Base-by-base conservation (phyloP, 2,113 vertebrate species). In the Chascanopsetta lugubris region DNA sequence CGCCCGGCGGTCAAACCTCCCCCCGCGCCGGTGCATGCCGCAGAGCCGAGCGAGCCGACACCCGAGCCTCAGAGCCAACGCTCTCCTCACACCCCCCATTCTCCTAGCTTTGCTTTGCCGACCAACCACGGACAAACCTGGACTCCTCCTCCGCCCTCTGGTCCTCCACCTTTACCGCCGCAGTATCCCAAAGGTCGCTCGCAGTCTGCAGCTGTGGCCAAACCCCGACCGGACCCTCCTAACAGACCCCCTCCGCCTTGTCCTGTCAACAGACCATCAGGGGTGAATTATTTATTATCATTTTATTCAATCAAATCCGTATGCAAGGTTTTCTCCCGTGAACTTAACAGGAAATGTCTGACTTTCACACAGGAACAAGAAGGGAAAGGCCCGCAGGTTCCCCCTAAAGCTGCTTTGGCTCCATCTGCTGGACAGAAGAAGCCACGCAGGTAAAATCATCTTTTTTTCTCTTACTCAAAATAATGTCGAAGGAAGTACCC, bases 191-290 rank as follows among this genome's bases (percentile, higher is more conserved):
- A 69, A 72, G 26, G 57, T 34, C 64, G 17, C 0, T 27, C 61
- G 4, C 70, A 72, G 62, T 74, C 63, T 47, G 64, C 75, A 21
- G 12, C 61, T 1, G 32, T 22, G 26, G 8, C 71, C 3, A 81
- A 69, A 78, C 42, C 38, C n/a, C 72, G 87, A n/a, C 85, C 91
- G n/a, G 72, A 71, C 13, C 92, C 92, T 0, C 92, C 92, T 4
- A 88, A 34, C 62, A 88, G 92, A 85, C 91, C 92, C 50, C 91
- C 91, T 29, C 92, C 92, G 0, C 90, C 90, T 25, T 88, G 88
- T 60, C 92, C 91, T 27, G 25, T 78, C 18, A 85, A 56, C 62
- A 90, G 55, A 61, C 62, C 70, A 17, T 49, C 38, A 63, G 34
- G 24, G 70, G 87, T 88, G 40, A 81, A 29, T 64, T 6, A n/a